Evolutionary conservation across 2,888 invertebrate genomes (phyloP).

Genomic region (Erannis defoliaria): DNA sequence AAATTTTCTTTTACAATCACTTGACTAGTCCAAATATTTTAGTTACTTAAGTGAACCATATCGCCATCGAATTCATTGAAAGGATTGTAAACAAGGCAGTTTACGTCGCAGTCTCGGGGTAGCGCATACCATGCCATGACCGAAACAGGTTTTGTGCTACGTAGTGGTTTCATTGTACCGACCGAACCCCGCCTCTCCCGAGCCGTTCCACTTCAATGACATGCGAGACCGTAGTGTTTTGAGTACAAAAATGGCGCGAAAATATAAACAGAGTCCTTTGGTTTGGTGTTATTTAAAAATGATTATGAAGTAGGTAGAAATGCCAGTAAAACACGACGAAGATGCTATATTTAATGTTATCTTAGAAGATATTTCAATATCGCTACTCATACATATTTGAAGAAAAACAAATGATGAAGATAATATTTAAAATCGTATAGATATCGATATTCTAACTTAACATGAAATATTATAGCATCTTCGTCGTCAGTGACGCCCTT

Average conservation of each 20-base stretch:
- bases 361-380: no score
- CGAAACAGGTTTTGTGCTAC: conserved; percentile 82
- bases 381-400: no score
- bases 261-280: conserved; percentile 34
- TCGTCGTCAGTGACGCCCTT: no score
- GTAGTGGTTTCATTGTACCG: conserved; percentile 77
- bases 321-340: background rate
- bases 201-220: conserved; percentile 56
- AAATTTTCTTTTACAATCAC: background rate
- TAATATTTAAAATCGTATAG: no score
- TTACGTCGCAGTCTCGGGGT: conserved; percentile 58
- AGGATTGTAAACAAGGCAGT: conserved; percentile 49
- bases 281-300: background rate
- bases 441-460: no score
- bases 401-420: no score
- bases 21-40: background rate
- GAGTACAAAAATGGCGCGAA: conserved; percentile 66
- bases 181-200: conserved; percentile 52
- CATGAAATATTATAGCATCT: no score
- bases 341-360: no score
- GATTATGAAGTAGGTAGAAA: background rate
- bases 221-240: conserved; percentile 36
- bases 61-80: conserved; percentile 37
- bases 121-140: conserved; percentile 72
- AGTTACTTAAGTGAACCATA: background rate